A percentile compares a stretch with the other conserved stretches of the same genome.
phyloP scores from a whole-genome alignment of 2,113 vertebrate species.

The human (Homo sapiens) region GRCh38 chrX:19858501-19859000 shows the following conservation, averaged over 20 bases:
- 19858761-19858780: constrained; percentile 58
- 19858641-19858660: neutral
- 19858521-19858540: no score
- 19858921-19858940: neutral
- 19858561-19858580: no score
- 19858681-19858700: neutral
- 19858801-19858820: neutral
- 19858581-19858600: no score
- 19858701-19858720: constrained; percentile 4
- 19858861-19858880: neutral
- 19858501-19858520: no score
- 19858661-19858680: neutral
- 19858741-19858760: constrained; percentile 1
- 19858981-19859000: constrained; percentile 26
- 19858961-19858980: neutral
- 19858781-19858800: constrained; percentile 13
- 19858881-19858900: constrained; percentile 24
- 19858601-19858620: no score
- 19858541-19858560: no score
- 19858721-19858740: constrained; percentile 10
- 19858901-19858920: constrained; percentile 30
- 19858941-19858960: neutral
- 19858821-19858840: neutral
- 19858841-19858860: neutral
- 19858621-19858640: neutral